A percentile compares a stretch with the other conserved stretches of the same genome.
phyloP scores from a whole-genome alignment of 2,113 vertebrate species.

The Brachypteracias leptosomus region DNA sequence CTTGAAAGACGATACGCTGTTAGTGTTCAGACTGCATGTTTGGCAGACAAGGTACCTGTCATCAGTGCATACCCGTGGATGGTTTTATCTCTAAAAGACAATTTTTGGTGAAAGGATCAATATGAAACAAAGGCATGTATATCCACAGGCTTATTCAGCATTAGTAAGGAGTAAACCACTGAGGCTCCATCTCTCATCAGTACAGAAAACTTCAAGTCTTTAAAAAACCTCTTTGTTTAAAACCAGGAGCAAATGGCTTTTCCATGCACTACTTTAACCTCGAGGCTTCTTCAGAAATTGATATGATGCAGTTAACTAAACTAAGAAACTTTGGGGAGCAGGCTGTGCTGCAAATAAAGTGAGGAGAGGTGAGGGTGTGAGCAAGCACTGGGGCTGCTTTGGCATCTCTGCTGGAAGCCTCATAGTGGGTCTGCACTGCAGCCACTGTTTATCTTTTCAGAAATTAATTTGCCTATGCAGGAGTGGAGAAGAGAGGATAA shows the following conservation, averaged over 20 bases:
- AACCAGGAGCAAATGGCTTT: accelerated
- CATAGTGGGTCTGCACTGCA: not conserved
- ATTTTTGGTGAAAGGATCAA: not conserved
- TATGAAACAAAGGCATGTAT: not conserved
- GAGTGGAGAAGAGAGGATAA: not conserved
- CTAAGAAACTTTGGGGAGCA: not conserved
- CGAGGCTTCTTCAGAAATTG: not conserved
- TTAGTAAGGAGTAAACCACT: not conserved
- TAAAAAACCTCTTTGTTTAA: not conserved
- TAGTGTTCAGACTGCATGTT: not conserved
- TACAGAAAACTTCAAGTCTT: not conserved
- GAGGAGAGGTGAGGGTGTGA: not conserved
- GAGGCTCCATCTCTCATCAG: not conserved
- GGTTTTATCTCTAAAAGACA: not conserved
- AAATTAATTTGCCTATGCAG: conserved; percentile 1
- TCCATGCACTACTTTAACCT: not conserved
- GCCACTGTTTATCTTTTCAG: not conserved
- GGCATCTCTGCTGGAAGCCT: not conserved
- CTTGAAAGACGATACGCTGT: not conserved
- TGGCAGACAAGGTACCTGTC: not conserved
- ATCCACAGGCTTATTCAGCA: not conserved
- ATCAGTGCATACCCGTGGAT: not conserved
- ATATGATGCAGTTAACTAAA: not conserved
- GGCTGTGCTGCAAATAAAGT: not conserved
- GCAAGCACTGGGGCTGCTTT: not conserved